Evolutionary conservation across 1,140 invertebrate genomes (phyloP).

Genomic region (Cyclina sinensis): DNA sequence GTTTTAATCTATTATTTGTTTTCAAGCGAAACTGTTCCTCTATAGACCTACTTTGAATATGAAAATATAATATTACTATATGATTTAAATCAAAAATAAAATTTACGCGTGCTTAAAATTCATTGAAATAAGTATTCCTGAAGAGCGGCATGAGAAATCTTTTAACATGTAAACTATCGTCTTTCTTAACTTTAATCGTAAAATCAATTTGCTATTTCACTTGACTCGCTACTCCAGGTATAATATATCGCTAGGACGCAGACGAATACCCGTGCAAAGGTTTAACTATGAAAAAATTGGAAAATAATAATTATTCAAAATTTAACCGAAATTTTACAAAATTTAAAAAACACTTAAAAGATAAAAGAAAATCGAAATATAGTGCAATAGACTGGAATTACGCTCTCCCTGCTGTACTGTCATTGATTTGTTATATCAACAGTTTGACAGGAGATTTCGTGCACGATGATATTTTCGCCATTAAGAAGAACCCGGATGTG

Average conservation of each 20-base stretch:
- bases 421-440: slow-evolving; percentile 90
- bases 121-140: background rate
- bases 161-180: background rate
- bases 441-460: slow-evolving; percentile 96
- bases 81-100: no score
- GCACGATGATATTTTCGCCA: slow-evolving; percentile 98
- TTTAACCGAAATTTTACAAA: slow-evolving; percentile 21
- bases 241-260: background rate
- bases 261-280: background rate
- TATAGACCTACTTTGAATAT: no score
- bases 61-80: no score
- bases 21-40: no score
- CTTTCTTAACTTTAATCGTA: slow-evolving; percentile 24
- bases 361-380: background rate
- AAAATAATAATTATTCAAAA: slow-evolving; percentile 43
- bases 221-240: background rate
- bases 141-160: background rate
- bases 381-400: slow-evolving; percentile 46
- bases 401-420: slow-evolving; percentile 60
- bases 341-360: background rate
- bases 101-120: background rate
- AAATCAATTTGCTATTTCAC: background rate
- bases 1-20: no score
- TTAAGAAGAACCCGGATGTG: slow-evolving; percentile 97
- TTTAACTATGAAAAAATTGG: slow-evolving; percentile 9